Conservation (phyloP, 2,888 invertebrate species). For the Chymomyza caudatula region DNA sequence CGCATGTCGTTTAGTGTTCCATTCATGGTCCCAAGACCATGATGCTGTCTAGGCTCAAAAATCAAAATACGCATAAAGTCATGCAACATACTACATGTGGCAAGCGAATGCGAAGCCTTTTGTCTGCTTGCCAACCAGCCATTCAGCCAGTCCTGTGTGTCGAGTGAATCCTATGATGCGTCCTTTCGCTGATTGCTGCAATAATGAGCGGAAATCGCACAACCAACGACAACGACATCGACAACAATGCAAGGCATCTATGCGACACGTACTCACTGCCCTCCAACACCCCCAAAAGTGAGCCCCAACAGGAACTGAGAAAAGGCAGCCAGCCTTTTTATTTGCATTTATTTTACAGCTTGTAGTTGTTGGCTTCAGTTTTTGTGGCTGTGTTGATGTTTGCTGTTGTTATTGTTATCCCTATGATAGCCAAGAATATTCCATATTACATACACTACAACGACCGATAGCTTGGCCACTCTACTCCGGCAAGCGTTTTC, state of each 20-base stretch:
- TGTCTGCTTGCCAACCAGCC: neutral
- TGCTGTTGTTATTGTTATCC: neutral
- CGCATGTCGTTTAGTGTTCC: conserved; percentile 44
- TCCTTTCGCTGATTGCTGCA: conserved; percentile 55
- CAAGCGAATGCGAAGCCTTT: neutral
- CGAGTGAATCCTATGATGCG: conserved; percentile 35
- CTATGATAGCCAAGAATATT: neutral
- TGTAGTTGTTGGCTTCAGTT: conserved; percentile 10
- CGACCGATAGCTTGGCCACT: neutral
- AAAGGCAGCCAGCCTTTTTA: conserved; percentile 26
- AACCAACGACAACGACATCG: conserved; percentile 25
- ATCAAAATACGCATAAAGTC: conserved; percentile 47
- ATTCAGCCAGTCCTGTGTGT: neutral
- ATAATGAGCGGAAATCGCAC: conserved; percentile 66
- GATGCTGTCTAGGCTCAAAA: conserved; percentile 32
- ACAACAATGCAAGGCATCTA: conserved; percentile 47
- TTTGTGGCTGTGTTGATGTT: neutral
- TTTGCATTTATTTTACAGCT: conserved; percentile 47
- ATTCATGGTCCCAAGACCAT: neutral
- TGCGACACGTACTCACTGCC: conserved; percentile 38
- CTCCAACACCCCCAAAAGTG: neutral
- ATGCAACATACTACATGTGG: conserved; percentile 22
- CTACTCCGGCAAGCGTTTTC: neutral
- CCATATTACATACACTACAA: neutral
- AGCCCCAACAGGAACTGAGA: no score